These are phyloP conservation scores for Helostoma temminkii DNA, from an alignment of 2,797 vertebrate species.

Conservation along the genomic window DNA sequence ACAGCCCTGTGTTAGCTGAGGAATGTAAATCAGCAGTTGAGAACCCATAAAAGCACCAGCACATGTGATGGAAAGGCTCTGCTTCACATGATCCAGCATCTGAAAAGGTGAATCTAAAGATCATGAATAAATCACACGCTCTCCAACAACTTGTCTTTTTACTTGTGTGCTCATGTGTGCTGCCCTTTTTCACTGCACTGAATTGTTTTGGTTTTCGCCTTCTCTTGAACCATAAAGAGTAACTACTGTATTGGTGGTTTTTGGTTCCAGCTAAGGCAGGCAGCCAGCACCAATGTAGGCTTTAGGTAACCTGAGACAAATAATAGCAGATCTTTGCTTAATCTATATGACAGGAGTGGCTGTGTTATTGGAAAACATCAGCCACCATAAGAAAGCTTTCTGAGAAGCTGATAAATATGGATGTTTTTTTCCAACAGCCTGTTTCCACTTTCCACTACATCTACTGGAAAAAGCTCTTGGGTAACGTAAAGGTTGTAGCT, in stretches of 20 bases:
- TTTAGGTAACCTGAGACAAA: slow-evolving; percentile 62
- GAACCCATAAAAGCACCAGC: slow-evolving; percentile 79
- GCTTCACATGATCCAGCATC: slow-evolving; percentile 76
- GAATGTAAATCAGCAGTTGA: slow-evolving; percentile 80
- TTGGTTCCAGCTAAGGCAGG: slow-evolving; percentile 47
- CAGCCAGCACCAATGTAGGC: slow-evolving; percentile 49
- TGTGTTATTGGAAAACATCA: slow-evolving; percentile 44
- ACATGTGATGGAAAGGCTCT: slow-evolving; percentile 76
- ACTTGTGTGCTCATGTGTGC: slow-evolving; percentile 59
- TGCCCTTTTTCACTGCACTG: slow-evolving; percentile 54
- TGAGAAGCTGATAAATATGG: slow-evolving; percentile 19
- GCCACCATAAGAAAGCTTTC: slow-evolving; percentile 31
- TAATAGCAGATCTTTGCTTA: slow-evolving; percentile 48
- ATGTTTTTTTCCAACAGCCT: slow-evolving; percentile 11
- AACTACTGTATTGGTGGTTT: slow-evolving; percentile 57
- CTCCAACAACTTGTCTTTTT: slow-evolving; percentile 59
- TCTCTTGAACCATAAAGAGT: slow-evolving; percentile 64
- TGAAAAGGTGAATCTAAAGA: slow-evolving; percentile 76
- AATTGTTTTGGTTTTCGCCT: slow-evolving; percentile 66
- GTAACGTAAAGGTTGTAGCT: not conserved
- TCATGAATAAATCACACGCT: slow-evolving; percentile 77
- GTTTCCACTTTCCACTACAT: slow-evolving; percentile 18
- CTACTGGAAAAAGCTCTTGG: not conserved
- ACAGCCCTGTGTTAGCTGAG: slow-evolving; percentile 48
- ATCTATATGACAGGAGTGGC: slow-evolving; percentile 52